Evolutionary conservation across 2,797 vertebrate species (phyloP).

Genomic region (Cyprinodon diabolis): DNA sequence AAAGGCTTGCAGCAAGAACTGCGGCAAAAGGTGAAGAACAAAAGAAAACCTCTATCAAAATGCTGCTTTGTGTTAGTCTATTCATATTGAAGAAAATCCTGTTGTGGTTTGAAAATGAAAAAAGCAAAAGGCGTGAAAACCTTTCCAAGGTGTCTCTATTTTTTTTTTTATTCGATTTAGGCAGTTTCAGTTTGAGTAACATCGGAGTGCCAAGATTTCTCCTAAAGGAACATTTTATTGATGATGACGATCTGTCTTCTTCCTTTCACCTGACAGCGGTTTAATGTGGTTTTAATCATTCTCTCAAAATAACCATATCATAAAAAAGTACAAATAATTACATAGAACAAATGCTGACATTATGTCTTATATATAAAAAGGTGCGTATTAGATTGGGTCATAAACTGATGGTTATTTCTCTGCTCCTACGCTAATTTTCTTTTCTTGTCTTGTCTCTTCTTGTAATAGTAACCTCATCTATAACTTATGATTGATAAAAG

Average conservation of each 20-base stretch:
- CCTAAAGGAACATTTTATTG: background rate
- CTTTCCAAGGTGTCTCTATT: background rate
- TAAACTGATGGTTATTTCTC: slow-evolving; percentile 25
- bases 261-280: background rate
- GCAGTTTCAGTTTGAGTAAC: background rate
- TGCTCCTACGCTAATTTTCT: slow-evolving; percentile 11
- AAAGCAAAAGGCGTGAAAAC: background rate
- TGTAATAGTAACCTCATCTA: slow-evolving; percentile 68
- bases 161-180: background rate
- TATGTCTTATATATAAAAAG: slow-evolving; percentile 9
- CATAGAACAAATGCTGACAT: background rate
- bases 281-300: background rate
- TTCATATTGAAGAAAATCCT: background rate
- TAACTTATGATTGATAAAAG: slow-evolving; percentile 72
- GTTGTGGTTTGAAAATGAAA: background rate
- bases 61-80: background rate
- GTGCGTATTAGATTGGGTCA: slow-evolving; percentile 39
- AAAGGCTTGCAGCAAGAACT: background rate
- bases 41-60: background rate
- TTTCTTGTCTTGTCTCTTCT: slow-evolving; percentile 30
- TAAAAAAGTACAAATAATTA: background rate
- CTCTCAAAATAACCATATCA: background rate
- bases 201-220: background rate
- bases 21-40: background rate
- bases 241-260: background rate